A percentile compares a stretch with the other conserved stretches of the same genome.
Conservation (phyloP, 2,113 vertebrate species). For the Chloropsis cyanopogon region DNA sequence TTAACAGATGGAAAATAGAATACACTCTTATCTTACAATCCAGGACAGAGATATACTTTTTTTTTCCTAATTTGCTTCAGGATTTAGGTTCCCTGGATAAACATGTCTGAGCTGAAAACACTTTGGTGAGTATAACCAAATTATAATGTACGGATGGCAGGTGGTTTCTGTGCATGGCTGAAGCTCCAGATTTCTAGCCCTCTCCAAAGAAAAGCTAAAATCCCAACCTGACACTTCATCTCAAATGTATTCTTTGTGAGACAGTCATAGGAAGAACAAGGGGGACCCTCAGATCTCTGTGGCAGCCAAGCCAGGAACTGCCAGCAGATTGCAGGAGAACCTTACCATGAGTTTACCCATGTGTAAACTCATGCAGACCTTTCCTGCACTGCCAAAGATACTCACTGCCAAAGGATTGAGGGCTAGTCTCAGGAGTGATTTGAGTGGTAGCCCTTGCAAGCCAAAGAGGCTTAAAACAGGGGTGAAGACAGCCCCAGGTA, state of each 20-base stretch:
- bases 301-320: neutral
- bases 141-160: neutral
- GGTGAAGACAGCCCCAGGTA: neutral
- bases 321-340: neutral
- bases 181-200: neutral
- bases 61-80: neutral
- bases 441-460: neutral
- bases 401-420: neutral
- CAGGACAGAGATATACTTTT: neutral
- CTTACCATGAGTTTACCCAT: neutral
- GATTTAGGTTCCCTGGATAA: neutral
- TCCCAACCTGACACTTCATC: neutral
- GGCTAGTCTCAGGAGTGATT: neutral
- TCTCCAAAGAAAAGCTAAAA: neutral
- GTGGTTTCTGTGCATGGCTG: neutral
- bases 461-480: neutral
- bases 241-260: neutral
- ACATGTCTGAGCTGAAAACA: neutral
- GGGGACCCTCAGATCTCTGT: neutral
- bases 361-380: neutral
- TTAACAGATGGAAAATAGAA: no score
- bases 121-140: conserved; percentile 10
- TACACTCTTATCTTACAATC: no score
- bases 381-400: neutral
- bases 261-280: neutral